A percentile compares a stretch with the other conserved stretches of the same genome.
Conservation (phyloP, 1,140 invertebrate genomes). For the Drosophila erecta region DNA sequence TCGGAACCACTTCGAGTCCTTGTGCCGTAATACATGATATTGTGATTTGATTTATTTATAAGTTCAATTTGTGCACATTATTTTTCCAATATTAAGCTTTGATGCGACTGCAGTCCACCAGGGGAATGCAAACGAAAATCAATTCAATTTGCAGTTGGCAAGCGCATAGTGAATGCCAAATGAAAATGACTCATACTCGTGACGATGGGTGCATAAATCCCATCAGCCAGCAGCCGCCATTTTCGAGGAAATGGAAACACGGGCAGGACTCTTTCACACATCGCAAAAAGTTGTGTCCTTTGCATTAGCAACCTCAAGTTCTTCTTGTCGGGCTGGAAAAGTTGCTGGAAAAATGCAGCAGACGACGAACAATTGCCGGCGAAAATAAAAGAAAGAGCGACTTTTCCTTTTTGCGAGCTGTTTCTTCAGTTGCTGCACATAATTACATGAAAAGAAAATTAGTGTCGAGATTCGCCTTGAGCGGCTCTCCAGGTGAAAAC, state of each 20-base stretch:
- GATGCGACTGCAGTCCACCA: slow-evolving; percentile 29
- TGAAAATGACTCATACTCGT: slow-evolving; percentile 36
- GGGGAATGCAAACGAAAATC: slow-evolving; percentile 44
- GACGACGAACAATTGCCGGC: slow-evolving; percentile 39
- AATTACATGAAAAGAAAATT: slow-evolving; percentile 80
- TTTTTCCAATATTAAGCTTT: slow-evolving; percentile 65
- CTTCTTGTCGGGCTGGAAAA: slow-evolving; percentile 23
- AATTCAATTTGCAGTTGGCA: slow-evolving; percentile 45
- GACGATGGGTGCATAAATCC: not conserved
- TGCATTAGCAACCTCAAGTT: slow-evolving; percentile 31
- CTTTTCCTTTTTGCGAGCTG: slow-evolving; percentile 27
- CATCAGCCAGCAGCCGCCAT: not conserved
- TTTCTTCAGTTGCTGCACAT: slow-evolving; percentile 61
- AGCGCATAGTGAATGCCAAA: slow-evolving; percentile 47
- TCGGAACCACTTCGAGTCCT: slow-evolving; percentile 32
- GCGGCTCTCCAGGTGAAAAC: slow-evolving; percentile 76
- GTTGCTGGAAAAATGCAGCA: slow-evolving; percentile 38
- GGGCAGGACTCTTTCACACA: slow-evolving; percentile 4
- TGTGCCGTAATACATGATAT: slow-evolving; percentile 58
- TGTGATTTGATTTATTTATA: slow-evolving; percentile 81
- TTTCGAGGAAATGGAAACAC: not conserved
- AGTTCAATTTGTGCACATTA: slow-evolving; percentile 80
- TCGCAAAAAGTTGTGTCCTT: slow-evolving; percentile 39
- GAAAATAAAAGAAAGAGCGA: slow-evolving; percentile 20
- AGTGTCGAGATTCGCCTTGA: slow-evolving; percentile 79